phyloP scores from a whole-genome alignment of 2,113 vertebrate genomes.

The Cephalophus harveyi region DNA sequence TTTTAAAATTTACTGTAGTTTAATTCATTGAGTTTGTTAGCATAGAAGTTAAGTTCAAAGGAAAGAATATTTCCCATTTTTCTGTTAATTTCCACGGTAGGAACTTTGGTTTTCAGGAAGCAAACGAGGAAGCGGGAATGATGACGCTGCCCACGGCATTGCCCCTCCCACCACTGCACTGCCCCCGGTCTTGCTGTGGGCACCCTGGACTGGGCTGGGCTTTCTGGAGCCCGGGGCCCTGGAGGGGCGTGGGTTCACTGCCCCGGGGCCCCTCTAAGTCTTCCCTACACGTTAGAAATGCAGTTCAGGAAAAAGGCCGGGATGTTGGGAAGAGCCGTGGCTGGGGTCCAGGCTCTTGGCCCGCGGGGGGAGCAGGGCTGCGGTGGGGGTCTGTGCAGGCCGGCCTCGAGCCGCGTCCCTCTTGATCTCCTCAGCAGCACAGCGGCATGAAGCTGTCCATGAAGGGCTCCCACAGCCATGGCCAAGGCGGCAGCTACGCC shows the following conservation, averaged over 20 bases:
- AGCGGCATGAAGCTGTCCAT: slow-evolving; percentile 89
- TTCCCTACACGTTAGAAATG: not conserved
- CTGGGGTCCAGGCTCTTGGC: accelerated
- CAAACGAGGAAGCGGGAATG: accelerated
- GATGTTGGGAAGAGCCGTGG: accelerated
- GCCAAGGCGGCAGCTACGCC: slow-evolving; percentile 84
- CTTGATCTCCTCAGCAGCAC: slow-evolving; percentile 79
- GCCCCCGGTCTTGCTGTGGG: not conserved
- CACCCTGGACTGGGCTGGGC: accelerated
- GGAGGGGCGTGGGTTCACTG: accelerated
- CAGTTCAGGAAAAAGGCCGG: accelerated
- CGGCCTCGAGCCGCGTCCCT: not conserved
- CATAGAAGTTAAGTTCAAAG: not conserved
- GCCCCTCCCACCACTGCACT: accelerated
- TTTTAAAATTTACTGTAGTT: not conserved
- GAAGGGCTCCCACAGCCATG: slow-evolving; percentile 88
- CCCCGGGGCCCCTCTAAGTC: not conserved
- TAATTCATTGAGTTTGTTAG: not conserved
- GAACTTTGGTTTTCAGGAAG: not conserved
- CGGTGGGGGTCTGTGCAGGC: too few relatives aligned
- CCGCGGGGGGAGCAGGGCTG: accelerated
- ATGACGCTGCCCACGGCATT: accelerated
- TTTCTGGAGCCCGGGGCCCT: not conserved
- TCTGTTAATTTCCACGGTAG: not conserved
- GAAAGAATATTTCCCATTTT: not conserved